A percentile compares a stretch with the other conserved stretches of the same genome.
Conservation (phyloP, 2,888 invertebrate genomes). For the Chaitophorus viminalis region DNA sequence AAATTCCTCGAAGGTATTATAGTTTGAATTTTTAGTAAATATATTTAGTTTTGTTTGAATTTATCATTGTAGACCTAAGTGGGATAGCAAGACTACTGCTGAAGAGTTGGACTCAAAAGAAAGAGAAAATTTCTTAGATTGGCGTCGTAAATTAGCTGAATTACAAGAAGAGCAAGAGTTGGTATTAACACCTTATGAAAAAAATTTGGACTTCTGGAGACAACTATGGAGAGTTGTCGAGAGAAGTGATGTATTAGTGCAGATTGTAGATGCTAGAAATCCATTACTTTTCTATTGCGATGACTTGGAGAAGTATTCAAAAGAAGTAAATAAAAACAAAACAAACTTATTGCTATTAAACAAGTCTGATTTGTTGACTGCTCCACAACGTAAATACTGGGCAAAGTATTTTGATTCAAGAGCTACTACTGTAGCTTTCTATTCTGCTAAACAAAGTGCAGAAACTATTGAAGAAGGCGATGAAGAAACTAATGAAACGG, state of each 20-base stretch:
- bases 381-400: slow-evolving; percentile 84
- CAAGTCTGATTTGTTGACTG: slow-evolving; percentile 92
- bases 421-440: slow-evolving; percentile 83
- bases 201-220: slow-evolving; percentile 97
- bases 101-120: slow-evolving; percentile 85
- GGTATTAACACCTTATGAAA: slow-evolving; percentile 94
- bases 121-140: slow-evolving; percentile 85
- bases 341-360: slow-evolving; percentile 88
- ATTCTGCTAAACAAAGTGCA: slow-evolving; percentile 80
- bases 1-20: slow-evolving; percentile 81
- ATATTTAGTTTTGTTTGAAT: slow-evolving; percentile 15
- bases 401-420: slow-evolving; percentile 82
- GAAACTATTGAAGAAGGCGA: slow-evolving; percentile 66
- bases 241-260: slow-evolving; percentile 89
- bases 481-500: slow-evolving; percentile 65
- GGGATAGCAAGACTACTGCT: slow-evolving; percentile 79
- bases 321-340: slow-evolving; percentile 78
- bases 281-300: slow-evolving; percentile 92
- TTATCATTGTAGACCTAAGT: slow-evolving; percentile 75
- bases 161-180: slow-evolving; percentile 83
- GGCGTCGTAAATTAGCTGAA: slow-evolving; percentile 85
- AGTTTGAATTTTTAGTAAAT: slow-evolving; percentile 2
- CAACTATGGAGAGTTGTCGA: slow-evolving; percentile 99
- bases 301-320: slow-evolving; percentile 89
- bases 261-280: slow-evolving; percentile 96